Evolutionary conservation across 2,888 invertebrate species (phyloP), one percentile per base, ranked within the genome.

Genomic region (Dolichopus griseipennis): DNA sequence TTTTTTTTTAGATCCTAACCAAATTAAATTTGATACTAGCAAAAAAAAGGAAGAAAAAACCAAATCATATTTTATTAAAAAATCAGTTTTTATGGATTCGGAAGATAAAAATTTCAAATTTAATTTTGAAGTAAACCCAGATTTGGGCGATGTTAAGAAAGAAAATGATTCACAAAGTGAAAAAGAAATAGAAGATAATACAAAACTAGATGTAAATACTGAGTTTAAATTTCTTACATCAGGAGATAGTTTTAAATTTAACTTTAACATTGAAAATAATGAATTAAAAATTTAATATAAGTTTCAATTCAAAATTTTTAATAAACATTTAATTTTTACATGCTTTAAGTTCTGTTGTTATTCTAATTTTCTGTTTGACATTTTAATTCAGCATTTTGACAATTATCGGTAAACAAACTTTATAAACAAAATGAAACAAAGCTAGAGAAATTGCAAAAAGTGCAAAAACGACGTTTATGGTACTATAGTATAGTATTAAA

Each of bases 41-140:
- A 27, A 27, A 27, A 27, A 5, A 62, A 79, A 83, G 62, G 83
- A 82, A 43, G 74, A 84, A 74, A 79, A 76, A 64, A 80, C 79
- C 66, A 90, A 89, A 76, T 90, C 88, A 9, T 83, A 85, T 72
- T 91, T 89, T 81, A 76, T 91, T 18, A 87, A 86, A 75, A 91
- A 89, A 80, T 87, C 89, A 2, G 82, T 83, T 37, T 83, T 85
- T 73, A 64, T 76, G 20, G 74, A 82, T 65, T 81, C 82, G 10
- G 83, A 84, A 0, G 86, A 84, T 7, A 83, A 79, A 70, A 81
- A 83, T 65, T 88, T 88, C 77, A 83, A 83, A 75, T 84, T 84
- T 72, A 80, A 84, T 74, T 88, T 88, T 75, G 78, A 83, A 72
- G 81, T 82, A 72, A 75, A 79, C 72, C 64, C 71, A 12, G 61